Conservation (phyloP, 1,140 invertebrate genomes). For the Neuroterus valhalla region DNA sequence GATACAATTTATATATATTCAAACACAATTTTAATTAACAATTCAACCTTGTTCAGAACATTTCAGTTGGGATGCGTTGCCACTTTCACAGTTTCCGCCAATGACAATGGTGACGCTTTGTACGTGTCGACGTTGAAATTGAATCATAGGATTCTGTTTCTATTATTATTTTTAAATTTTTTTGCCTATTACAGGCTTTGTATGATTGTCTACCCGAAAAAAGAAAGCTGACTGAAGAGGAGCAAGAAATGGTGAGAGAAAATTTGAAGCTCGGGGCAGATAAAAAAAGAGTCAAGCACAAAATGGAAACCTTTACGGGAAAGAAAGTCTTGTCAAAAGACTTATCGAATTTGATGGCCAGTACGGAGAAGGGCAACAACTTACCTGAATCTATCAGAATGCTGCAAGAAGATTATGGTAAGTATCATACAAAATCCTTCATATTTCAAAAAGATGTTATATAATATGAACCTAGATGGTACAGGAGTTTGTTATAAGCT, state of each 20-base stretch:
- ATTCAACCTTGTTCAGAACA: too few species aligned
- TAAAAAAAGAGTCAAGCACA: background rate
- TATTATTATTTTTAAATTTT: background rate
- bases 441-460: too few species aligned
- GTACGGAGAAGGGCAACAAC: background rate
- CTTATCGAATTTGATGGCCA: background rate
- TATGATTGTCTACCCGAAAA: background rate
- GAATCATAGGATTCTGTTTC: background rate
- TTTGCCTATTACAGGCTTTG: background rate
- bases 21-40: too few species aligned
- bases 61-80: background rate
- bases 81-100: background rate
- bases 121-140: background rate
- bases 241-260: background rate
- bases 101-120: background rate
- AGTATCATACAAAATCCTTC: too few species aligned
- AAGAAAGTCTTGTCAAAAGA: slow-evolving; percentile 11
- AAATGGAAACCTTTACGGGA: background rate
- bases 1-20: too few species aligned
- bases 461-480: too few species aligned
- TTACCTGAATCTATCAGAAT: too few species aligned
- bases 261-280: background rate
- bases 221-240: background rate
- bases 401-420: too few species aligned
- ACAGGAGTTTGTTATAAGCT: too few species aligned